Evolutionary conservation across 2,888 invertebrate species (phyloP), one percentile per base, ranked within the genome.

Genomic region (Gortyna flavago): DNA sequence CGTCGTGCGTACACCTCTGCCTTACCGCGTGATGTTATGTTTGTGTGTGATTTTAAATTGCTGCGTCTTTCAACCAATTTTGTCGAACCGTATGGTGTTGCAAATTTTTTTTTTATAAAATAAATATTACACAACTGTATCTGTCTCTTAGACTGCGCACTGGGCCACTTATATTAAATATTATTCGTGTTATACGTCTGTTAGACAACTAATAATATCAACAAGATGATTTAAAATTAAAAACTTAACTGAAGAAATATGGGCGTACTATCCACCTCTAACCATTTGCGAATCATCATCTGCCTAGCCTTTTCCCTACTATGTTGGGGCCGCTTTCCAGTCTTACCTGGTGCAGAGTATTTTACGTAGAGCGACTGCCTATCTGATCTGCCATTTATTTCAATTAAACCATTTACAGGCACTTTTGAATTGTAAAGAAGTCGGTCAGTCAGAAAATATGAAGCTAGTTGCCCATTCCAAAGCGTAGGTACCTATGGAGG

Each of bases 71-170:
- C 3, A 21, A 51, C 51, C 21, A 44, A 44, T 16, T 44, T 44
- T 0, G 11, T 44, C 44, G 44, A 44, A 4, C 5, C 44, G 44
- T 44, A n/a, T n/a, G n/a, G n/a, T 9, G 11, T 41, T 11, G 41
- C 41, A 1, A 41, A 41, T 41, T 41, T 13, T 13, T 44, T 44
- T 44, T 44, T 5, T 16, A 6, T 13, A 25, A 48, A 54, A 35
- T 18, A 29, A 72, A 68, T 79, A 57, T 67, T 72, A 73, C 68
- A 81, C 70, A 68, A 41, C 16, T 0, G 0, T 35, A 35, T 16
- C 11, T 51, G n/a, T 64, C 6, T 51, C n/a, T 51, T 85, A 83
- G 83, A 75, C 48, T 73, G 79, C 64, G 85, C 85, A 85, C 85
- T 57, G 75, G 77, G 76, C 71, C 79, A 87, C 35, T 38, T 38